Evolutionary conservation across 2,113 vertebrate species (phyloP), one percentile per base, ranked within the genome.

Genomic region (Rousettus leschenaultii): DNA sequence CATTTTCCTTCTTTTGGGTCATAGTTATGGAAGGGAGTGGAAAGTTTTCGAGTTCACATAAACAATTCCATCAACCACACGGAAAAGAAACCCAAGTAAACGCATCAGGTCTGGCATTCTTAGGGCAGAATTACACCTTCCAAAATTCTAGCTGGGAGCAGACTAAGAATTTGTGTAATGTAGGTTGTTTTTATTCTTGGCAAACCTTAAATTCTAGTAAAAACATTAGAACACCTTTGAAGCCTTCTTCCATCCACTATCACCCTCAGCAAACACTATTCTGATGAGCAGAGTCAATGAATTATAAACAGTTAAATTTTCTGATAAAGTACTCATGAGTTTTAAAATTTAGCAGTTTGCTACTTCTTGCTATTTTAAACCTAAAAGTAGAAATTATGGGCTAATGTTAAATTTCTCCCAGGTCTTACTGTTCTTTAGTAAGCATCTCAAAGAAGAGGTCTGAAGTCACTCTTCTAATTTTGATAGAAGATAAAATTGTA

Each of bases 221-320:
- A 82, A 90, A 63, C 73, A 61, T 38, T 35, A 51, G 66, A 86
- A 40, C 26, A 21, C 0, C 28, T 95, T 80, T 96, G 77, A 97
- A 65, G 48, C 59, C 38, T 80, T 77, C 24, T 87, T 74, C 70
- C 30, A 78, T 28, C 40, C 18, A 79, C 48, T 65, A 43, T 80
- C 83, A 88, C 9, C 4, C 33, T 79, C 51, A 95, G 53, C 45
- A 95, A 74, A 83, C 11, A 80, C 43, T 71, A 87, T 93, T 91
- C 89, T 89, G 86, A 97, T 57, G 63, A 88, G 19, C 61, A 86
- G 30, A 48, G 74, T 82, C 77, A 83, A 73, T 71, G 63, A 89
- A 78, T 94, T 51, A 84, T 86, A 96, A 97, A 87, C 40, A 94
- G 14, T 73, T 96, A 95, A 79, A 71, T 84, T 93, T 86, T 86